phyloP scores from a whole-genome alignment of 2,888 invertebrate species.

The Galeruca laticollis region DNA sequence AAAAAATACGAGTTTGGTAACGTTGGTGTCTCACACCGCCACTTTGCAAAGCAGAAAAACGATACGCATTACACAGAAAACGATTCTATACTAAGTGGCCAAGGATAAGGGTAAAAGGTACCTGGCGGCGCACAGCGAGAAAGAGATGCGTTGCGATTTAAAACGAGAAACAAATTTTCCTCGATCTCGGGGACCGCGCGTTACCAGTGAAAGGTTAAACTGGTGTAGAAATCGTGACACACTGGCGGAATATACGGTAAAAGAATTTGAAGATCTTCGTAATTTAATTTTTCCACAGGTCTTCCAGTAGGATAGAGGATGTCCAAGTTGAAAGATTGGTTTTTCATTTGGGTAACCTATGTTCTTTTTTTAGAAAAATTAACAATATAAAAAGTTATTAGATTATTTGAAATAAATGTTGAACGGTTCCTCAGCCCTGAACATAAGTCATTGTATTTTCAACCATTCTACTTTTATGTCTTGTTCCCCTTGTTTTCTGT shows the following conservation, averaged over 20 bases:
- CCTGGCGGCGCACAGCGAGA: too few relatives aligned
- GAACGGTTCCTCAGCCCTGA: not conserved
- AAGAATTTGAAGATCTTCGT: not conserved
- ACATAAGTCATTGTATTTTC: conserved; percentile 12
- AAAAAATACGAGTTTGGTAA: too few relatives aligned
- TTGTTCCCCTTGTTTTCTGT: not conserved
- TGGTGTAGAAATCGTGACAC: not conserved
- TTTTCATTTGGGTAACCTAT: not conserved
- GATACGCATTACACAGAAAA: too few relatives aligned
- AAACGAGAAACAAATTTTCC: too few relatives aligned
- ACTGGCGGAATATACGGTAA: not conserved
- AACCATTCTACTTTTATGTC: not conserved
- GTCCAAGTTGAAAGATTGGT: not conserved
- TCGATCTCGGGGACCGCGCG: too few relatives aligned
- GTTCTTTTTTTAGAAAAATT: not conserved
- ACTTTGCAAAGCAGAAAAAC: too few relatives aligned
- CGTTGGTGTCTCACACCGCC: too few relatives aligned
- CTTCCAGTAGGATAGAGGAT: not conserved
- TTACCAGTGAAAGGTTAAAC: too few relatives aligned
- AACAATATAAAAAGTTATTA: not conserved
- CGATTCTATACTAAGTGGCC: too few relatives aligned
- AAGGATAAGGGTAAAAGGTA: too few relatives aligned
- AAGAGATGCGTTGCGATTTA: too few relatives aligned
- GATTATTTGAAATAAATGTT: conserved; percentile 2
- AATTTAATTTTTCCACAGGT: not conserved